A percentile compares a stretch with the other conserved stretches of the same genome.
Conservation (phyloP, 2,888 invertebrate species). For the Fabriciana adippe region DNA sequence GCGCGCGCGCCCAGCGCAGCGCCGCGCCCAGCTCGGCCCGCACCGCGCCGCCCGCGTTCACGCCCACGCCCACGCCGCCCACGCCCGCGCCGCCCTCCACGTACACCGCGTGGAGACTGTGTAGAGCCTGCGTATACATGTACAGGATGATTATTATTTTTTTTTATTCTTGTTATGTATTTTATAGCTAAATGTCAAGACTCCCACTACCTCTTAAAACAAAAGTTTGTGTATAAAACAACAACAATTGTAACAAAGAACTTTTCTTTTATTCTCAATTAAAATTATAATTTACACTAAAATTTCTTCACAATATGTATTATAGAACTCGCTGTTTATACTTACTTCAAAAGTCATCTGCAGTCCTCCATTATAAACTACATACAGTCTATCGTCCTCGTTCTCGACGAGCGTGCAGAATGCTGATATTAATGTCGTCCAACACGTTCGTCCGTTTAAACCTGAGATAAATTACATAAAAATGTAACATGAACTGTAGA, state of each 20-base stretch:
- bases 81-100: conserved; percentile 86
- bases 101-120: conserved; percentile 95
- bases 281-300: too few species aligned
- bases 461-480: conserved; percentile 64
- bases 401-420: conserved; percentile 94
- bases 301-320: too few species aligned
- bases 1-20: conserved; percentile 88
- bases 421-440: conserved; percentile 96
- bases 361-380: conserved; percentile 95
- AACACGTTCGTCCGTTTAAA: conserved; percentile 94
- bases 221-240: too few species aligned
- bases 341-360: conserved; percentile 89
- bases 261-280: too few species aligned
- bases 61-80: conserved; percentile 85
- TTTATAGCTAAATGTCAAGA: neutral
- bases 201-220: too few species aligned
- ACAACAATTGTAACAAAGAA: too few species aligned
- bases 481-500: neutral
- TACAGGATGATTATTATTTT: neutral
- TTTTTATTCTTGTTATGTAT: neutral
- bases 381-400: conserved; percentile 93
- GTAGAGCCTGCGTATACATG: conserved; percentile 85
- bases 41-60: conserved; percentile 87
- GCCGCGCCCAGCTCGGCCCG: conserved; percentile 94
- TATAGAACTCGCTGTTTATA: neutral